A percentile compares a stretch with the other conserved stretches of the same genome.
Conservation (phyloP, 2,888 invertebrate genomes). For the Ennomos fuscantarius region DNA sequence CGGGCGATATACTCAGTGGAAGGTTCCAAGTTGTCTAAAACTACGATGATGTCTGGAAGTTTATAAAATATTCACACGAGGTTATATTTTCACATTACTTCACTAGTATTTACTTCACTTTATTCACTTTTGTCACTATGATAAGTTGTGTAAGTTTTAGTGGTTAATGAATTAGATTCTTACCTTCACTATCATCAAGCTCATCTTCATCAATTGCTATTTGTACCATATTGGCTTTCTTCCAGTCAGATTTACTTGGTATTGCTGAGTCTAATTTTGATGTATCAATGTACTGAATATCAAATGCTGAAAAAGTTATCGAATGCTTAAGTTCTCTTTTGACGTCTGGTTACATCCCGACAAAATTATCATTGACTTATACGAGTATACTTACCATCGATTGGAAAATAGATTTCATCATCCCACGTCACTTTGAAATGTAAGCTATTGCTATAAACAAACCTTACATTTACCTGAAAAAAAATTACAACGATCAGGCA, state of each 20-base stretch:
- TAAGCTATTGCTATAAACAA: slow-evolving; percentile 41
- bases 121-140: too few relatives aligned
- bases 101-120: too few relatives aligned
- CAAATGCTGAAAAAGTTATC: slow-evolving; percentile 41
- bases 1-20: slow-evolving; percentile 64
- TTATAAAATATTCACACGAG: slow-evolving; percentile 1
- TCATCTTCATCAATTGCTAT: slow-evolving; percentile 34
- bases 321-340: not conserved
- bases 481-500: not conserved
- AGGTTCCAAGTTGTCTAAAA: slow-evolving; percentile 49
- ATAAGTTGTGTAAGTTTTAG: too few relatives aligned
- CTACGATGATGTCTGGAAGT: slow-evolving; percentile 47
- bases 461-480: slow-evolving; percentile 50
- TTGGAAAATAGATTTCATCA: slow-evolving; percentile 53
- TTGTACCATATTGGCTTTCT: slow-evolving; percentile 33
- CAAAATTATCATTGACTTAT: not conserved
- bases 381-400: slow-evolving; percentile 52
- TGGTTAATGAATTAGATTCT: not conserved
- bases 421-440: slow-evolving; percentile 56
- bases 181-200: not conserved
- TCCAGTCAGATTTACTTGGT: slow-evolving; percentile 56
- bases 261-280: slow-evolving; percentile 32
- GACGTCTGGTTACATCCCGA: not conserved
- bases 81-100: not conserved
- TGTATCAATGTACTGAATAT: slow-evolving; percentile 48